Conservation (phyloP, 2,797 vertebrate genomes). For the Rhabdomys pumilio region DNA sequence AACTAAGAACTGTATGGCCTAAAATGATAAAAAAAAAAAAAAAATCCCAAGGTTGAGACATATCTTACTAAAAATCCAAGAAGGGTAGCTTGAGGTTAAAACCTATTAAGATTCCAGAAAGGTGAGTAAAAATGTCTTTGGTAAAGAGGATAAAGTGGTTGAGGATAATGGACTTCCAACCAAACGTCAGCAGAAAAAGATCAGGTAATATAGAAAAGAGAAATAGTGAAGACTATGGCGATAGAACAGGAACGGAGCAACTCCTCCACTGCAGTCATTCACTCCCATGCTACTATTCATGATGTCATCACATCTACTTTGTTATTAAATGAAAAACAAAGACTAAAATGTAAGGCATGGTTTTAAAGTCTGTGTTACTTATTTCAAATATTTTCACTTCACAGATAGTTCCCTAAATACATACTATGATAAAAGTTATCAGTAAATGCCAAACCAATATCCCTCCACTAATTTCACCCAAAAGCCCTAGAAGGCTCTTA, state of each 20-base stretch:
- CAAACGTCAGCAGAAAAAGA: constrained; percentile 15
- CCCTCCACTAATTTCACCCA: not conserved
- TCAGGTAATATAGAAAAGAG: not conserved
- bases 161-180: not conserved
- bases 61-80: constrained; percentile 46
- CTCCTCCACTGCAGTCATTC: not conserved
- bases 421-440: not conserved
- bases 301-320: not conserved
- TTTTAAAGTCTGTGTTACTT: not conserved
- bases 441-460: constrained; percentile 52
- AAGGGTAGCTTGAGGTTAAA: not conserved
- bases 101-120: constrained; percentile 6
- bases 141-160: not conserved
- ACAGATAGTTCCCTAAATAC: constrained; percentile 7
- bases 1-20: constrained; percentile 7
- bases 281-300: not conserved
- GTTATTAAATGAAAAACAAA: constrained; percentile 21
- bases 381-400: constrained; percentile 47
- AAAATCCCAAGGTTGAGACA: not conserved
- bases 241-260: not conserved
- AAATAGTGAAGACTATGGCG: not conserved
- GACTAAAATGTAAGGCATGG: not conserved
- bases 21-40: not conserved
- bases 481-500: constrained; percentile 23
- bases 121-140: not conserved